Evolutionary conservation across 2,888 invertebrate species (phyloP).

Genomic region (Beris morrisii): DNA sequence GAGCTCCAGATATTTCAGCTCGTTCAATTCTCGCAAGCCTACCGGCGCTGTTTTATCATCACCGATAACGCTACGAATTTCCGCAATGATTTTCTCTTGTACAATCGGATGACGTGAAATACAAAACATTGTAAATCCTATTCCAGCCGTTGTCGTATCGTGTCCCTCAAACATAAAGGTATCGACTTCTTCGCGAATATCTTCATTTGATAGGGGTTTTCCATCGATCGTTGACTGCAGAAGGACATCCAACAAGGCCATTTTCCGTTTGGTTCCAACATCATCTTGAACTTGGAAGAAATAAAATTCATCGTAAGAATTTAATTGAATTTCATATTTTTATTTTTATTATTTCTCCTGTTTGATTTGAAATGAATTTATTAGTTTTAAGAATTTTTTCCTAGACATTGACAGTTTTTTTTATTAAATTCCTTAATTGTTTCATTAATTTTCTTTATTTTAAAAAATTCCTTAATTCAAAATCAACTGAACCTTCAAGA

Average conservation of each 20-base stretch:
- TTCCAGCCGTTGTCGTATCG: constrained; percentile 54
- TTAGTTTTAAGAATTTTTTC: no score
- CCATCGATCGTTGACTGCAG: constrained; percentile 61
- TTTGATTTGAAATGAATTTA: no score
- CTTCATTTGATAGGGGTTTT: constrained; percentile 58
- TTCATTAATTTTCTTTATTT: no score
- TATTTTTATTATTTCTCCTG: no score
- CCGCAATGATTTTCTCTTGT: constrained; percentile 52
- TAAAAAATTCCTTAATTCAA: no score
- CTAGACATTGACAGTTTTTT: no score
- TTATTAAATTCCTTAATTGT: no score
- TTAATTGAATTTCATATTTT: no score
- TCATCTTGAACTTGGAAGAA: constrained; percentile 36
- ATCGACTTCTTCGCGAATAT: constrained; percentile 65
- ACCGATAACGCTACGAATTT: constrained; percentile 49
- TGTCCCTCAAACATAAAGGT: constrained; percentile 66
- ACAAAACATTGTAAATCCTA: constrained; percentile 53
- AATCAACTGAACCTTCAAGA: no score
- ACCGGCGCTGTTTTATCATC: constrained; percentile 44
- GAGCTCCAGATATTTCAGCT: constrained; percentile 38
- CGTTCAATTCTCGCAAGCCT: constrained; percentile 37
- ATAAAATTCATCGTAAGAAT: no score
- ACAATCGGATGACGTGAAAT: constrained; percentile 52
- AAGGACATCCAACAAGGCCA: constrained; percentile 65
- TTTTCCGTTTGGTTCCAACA: constrained; percentile 61